phyloP scores from a whole-genome alignment of 2,113 vertebrate genomes.

The Salvelinus fontinalis region DNA sequence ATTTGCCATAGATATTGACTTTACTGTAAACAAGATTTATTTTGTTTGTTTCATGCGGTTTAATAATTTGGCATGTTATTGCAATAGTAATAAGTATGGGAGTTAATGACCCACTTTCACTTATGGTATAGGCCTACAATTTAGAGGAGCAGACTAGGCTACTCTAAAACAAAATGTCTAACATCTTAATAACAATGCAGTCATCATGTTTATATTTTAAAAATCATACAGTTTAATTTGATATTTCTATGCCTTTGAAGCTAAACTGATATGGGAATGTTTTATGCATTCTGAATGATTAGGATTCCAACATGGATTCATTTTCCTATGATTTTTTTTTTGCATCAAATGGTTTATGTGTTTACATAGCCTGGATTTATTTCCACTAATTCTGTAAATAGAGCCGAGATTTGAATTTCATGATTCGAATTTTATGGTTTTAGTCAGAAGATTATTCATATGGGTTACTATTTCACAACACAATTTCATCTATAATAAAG shows the following conservation, averaged over 20 bases:
- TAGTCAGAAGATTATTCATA: neutral
- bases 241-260: neutral
- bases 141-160: too few relatives aligned
- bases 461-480: neutral
- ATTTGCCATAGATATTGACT: too few relatives aligned
- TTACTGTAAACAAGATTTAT: too few relatives aligned
- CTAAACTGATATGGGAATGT: neutral
- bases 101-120: too few relatives aligned
- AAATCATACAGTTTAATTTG: neutral
- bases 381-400: neutral
- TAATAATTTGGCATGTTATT: too few relatives aligned
- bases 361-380: neutral
- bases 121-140: too few relatives aligned
- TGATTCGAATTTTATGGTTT: neutral
- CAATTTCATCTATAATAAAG: neutral
- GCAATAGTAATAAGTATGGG: too few relatives aligned
- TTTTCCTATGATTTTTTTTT: neutral
- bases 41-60: too few relatives aligned
- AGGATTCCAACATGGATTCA: neutral
- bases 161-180: too few relatives aligned
- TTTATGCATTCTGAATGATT: neutral
- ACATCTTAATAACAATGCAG: neutral
- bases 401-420: neutral
- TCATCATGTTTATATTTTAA: neutral
- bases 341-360: neutral